Evolutionary conservation across 1,140 invertebrate genomes (phyloP).

Genomic region (Andrena cerasifolii): DNA sequence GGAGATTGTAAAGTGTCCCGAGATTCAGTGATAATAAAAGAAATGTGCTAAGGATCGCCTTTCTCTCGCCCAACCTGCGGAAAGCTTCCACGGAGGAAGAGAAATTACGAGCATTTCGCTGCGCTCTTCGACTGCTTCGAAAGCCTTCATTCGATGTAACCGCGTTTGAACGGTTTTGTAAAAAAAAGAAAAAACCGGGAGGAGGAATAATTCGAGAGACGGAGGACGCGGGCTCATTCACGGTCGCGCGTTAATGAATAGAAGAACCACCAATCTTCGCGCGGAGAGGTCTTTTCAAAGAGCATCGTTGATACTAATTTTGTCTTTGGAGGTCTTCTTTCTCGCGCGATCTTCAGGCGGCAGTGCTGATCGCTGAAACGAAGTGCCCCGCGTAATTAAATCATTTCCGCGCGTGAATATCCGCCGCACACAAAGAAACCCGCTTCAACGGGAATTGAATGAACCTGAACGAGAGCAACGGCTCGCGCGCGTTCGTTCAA

Average conservation of each 20-base stretch:
- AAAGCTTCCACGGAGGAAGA: not conserved
- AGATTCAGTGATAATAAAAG: slow-evolving; percentile 35
- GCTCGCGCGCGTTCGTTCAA: too few relatives aligned
- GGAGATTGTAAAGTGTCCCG: slow-evolving; percentile 27
- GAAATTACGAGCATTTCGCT: slow-evolving; percentile 28
- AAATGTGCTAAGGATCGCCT: slow-evolving; percentile 17
- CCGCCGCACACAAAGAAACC: too few relatives aligned
- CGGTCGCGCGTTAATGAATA: not conserved
- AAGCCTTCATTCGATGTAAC: slow-evolving; percentile 3
- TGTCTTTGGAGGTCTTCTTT: not conserved
- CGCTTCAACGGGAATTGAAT: too few relatives aligned
- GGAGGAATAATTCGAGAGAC: not conserved
- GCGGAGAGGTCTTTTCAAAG: not conserved
- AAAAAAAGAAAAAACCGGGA: not conserved
- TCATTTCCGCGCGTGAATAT: not conserved
- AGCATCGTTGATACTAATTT: not conserved
- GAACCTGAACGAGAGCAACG: too few relatives aligned
- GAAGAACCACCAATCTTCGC: not conserved
- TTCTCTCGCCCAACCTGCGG: not conserved
- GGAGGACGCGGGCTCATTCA: not conserved
- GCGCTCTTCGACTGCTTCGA: not conserved
- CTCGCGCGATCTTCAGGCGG: rapidly evolving
- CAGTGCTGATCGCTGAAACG: not conserved
- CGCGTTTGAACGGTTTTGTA: slow-evolving; percentile 4
- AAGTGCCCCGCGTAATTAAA: not conserved